Conservation (phyloP, 2,113 vertebrate genomes). For the Fregata magnificens region DNA sequence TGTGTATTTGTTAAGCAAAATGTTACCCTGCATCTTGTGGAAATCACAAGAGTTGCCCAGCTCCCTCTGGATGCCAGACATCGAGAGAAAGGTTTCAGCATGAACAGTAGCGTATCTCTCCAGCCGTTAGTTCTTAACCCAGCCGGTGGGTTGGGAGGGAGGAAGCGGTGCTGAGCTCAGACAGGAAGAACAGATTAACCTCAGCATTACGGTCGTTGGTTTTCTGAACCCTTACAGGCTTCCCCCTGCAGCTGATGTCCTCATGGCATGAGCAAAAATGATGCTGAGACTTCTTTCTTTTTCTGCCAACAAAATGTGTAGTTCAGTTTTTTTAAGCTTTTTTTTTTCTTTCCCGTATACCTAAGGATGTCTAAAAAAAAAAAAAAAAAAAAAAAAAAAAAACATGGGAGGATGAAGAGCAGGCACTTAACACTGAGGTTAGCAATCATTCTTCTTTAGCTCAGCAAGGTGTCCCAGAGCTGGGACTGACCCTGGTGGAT, state of each 20-base stretch:
- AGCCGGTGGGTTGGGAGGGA: accelerated
- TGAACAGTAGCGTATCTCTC: background rate
- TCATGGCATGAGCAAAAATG: background rate
- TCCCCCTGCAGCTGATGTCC: background rate
- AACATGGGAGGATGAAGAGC: background rate
- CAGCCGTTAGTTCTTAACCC: background rate
- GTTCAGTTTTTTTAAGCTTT: background rate
- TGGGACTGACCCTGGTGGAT: background rate
- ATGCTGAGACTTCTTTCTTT: background rate
- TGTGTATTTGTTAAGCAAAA: background rate
- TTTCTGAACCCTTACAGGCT: background rate
- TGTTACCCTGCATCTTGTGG: background rate
- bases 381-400: background rate
- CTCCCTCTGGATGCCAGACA: background rate
- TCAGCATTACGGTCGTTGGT: background rate
- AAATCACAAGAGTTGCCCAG: background rate
- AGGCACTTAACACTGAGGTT: background rate
- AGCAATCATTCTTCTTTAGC: background rate
- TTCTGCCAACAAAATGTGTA: background rate
- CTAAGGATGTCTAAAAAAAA: background rate
- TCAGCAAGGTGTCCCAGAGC: background rate
- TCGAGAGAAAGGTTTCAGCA: background rate
- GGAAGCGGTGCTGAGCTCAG: background rate
- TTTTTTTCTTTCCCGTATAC: background rate
- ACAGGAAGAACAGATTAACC: background rate